A percentile compares a stretch with the other conserved stretches of the same genome.
phyloP scores from a whole-genome alignment of 2,113 vertebrate genomes.

The Ailurus styani region DNA sequence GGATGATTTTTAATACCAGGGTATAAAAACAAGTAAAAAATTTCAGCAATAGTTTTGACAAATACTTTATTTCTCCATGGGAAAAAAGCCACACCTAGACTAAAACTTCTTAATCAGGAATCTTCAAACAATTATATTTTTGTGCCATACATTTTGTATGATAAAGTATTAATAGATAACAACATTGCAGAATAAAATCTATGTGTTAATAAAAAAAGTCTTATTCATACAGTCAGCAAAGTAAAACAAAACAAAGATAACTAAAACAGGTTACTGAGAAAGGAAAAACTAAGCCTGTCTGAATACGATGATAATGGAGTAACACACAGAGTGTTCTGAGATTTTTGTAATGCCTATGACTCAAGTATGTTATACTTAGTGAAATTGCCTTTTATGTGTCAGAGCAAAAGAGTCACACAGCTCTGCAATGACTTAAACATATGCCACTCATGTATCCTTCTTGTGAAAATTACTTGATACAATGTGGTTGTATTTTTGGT shows the following conservation, averaged over 20 bases:
- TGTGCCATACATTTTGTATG: background rate
- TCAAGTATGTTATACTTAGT: background rate
- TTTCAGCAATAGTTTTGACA: background rate
- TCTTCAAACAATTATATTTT: background rate
- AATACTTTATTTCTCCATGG: background rate
- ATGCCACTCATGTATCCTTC: background rate
- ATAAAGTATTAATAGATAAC: background rate
- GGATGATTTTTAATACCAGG: background rate
- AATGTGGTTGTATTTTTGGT: background rate
- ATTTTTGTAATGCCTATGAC: background rate
- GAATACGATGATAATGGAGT: background rate
- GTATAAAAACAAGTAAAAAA: background rate
- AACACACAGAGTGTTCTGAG: background rate
- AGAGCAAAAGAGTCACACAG: background rate
- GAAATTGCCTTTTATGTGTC: background rate
- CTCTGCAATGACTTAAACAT: background rate
- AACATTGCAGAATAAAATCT: background rate
- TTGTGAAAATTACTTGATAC: background rate
- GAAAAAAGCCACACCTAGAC: background rate
- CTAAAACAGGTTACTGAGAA: background rate
- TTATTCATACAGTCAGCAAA: background rate
- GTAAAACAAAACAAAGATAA: background rate
- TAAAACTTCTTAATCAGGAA: background rate
- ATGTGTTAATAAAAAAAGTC: background rate
- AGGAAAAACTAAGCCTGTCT: background rate